Base-by-base conservation (phyloP, 2,888 invertebrate species). In the Bellardia bayeri region DNA sequence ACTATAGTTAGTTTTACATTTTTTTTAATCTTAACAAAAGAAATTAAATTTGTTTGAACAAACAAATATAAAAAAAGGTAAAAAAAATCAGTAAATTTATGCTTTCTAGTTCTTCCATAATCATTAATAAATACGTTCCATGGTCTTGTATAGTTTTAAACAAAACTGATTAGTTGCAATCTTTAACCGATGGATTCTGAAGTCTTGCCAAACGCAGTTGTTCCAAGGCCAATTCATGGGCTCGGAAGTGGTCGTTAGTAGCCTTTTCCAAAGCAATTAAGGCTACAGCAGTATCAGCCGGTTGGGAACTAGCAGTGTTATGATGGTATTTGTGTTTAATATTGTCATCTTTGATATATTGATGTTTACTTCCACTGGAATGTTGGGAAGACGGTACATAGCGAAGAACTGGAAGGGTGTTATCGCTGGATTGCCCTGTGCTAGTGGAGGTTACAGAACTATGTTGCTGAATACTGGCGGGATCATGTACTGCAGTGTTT, bases 221-320 rank as follows among this genome's bases (percentile, higher is more conserved):
- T 66, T 93, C 92, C 82, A 91, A 87, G 0, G 93, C 93, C n/a
- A 91, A 86, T 82, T 92, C 91, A 51, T 93, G 93, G 3, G 93
- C 93, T 4, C 90, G 91, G 71, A 93, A 92, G 75, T 93, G 93
- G 33, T 92, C 92, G 30, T 90, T 90, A 2, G 90, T 92, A 9
- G 93, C 93, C 80, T 89, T 89, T 64, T 93, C 91, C 76, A 92
- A 71, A 37, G 91, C 91, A 56, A 89, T 88, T 68, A 90, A 68
- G 2, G 68, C 89, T 5, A 72, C 74, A 33, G 82, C 85, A 16
- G 68, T 83, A 69, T 86, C 88, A 23, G 83, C 83, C 1, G 82
- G 80, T 49, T 86, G 85, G 2, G 49, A 33, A 37, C 56, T 64
- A 30, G 76, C 82, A 3, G 49, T 30, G 4, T 80, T 51, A 5